Percentiles rank a stretch among this genome's conserved stretches.
Evolutionary conservation across 2,888 invertebrate species (phyloP).

Genomic region (Polyommatus icarus): DNA sequence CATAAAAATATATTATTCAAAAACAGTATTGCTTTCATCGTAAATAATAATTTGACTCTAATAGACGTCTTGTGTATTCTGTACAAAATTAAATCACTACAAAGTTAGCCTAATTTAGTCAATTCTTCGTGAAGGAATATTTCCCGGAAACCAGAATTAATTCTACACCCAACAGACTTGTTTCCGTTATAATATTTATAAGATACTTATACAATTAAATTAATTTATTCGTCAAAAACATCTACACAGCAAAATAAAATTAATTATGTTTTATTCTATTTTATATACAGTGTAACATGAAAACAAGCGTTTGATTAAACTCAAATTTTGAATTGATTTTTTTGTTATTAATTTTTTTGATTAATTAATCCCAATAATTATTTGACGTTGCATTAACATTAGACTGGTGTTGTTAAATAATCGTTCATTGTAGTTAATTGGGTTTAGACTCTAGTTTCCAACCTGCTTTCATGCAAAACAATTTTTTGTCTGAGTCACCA

Average conservation of each 20-base stretch:
- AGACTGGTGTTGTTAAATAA: too few relatives aligned
- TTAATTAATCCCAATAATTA: too few relatives aligned
- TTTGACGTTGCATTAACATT: too few relatives aligned
- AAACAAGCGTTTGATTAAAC: too few relatives aligned
- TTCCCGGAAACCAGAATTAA: not conserved
- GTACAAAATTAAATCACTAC: not conserved
- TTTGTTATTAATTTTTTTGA: too few relatives aligned
- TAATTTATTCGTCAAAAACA: not conserved
- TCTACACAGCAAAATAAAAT: not conserved
- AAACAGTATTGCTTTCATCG: not conserved
- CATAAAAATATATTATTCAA: not conserved
- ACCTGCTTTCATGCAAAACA: too few relatives aligned
- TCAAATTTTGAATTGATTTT: too few relatives aligned
- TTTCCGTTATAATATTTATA: not conserved
- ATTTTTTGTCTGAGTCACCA: too few relatives aligned
- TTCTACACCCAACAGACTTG: not conserved
- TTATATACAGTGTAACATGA: too few relatives aligned
- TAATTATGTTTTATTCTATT: not conserved
- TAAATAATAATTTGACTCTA: not conserved
- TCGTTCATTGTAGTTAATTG: too few relatives aligned
- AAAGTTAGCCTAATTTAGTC: not conserved
- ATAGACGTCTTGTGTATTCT: too few relatives aligned
- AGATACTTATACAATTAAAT: not conserved
- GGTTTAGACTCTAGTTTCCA: too few relatives aligned
- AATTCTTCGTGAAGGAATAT: not conserved